Percentiles rank a stretch among this genome's conserved stretches.
Conservation (phyloP, 2,797 vertebrate genomes). For the Stomatorhinus walkeri region DNA sequence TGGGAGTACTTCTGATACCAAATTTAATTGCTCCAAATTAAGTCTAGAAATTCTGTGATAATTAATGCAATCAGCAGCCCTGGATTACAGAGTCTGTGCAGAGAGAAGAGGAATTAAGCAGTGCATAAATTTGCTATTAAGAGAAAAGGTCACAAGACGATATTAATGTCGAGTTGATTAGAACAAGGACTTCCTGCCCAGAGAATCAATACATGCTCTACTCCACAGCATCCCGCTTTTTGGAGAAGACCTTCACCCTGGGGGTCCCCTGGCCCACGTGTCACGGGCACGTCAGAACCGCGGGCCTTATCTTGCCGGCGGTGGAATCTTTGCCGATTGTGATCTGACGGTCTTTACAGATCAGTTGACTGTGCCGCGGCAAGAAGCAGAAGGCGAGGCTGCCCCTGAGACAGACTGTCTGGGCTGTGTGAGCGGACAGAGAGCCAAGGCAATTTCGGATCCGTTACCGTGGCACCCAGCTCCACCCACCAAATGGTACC, state of each 20-base stretch:
- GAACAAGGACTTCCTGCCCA: conserved; percentile 40
- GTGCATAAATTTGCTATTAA: conserved; percentile 59
- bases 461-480: background rate
- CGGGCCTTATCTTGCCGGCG: conserved; percentile 31
- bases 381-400: background rate
- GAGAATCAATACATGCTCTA: conserved; percentile 36
- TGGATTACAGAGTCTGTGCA: conserved; percentile 18
- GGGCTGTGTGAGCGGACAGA: background rate
- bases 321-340: conserved; percentile 48
- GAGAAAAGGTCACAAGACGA: conserved; percentile 57
- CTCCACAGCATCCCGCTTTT: conserved; percentile 38
- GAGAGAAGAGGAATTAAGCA: conserved; percentile 38
- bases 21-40: conserved; percentile 33
- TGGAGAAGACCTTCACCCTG: conserved; percentile 35
- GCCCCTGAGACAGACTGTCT: conserved; percentile 4
- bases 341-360: conserved; percentile 39
- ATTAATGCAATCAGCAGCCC: conserved; percentile 40
- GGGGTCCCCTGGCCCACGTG: conserved; percentile 32
- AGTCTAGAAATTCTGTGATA: conserved; percentile 33
- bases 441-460: background rate
- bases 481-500: background rate
- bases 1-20: conserved; percentile 25
- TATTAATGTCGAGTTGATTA: conserved; percentile 63
- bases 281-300: conserved; percentile 30
- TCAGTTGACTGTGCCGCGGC: conserved; percentile 28